Percentiles rank a stretch among this genome's conserved stretches.
These are phyloP conservation scores for Drosophila flavopinicola DNA, from an alignment of 2,888 invertebrate genomes.

Conservation along the genomic window DNA sequence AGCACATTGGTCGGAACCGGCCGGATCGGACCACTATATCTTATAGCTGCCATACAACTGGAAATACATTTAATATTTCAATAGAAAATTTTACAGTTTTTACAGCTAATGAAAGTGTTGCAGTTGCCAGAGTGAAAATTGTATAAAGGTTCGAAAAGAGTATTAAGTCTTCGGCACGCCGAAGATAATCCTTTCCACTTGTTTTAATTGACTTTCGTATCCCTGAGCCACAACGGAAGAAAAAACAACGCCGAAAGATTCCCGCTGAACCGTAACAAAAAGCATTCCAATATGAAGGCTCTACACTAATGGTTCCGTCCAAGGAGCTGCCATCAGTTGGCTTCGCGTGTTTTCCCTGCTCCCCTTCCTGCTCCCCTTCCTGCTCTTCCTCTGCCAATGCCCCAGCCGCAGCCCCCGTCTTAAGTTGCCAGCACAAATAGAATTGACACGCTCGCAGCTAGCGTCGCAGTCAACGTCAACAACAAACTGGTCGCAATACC, in stretches of 20 bases:
- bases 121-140: no score
- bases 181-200: no score
- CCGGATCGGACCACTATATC: no score
- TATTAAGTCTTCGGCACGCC: no score
- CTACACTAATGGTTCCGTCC: constrained; percentile 12
- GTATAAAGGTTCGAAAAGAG: no score
- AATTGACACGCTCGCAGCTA: constrained; percentile 34
- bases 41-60: no score
- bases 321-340: not conserved
- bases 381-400: not conserved
- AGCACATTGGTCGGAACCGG: no score
- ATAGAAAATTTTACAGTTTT: no score
- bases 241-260: not conserved
- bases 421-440: constrained; percentile 26
- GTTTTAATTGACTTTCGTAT: not conserved
- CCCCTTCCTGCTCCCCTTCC: not conserved
- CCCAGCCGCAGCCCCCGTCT: not conserved
- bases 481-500: constrained; percentile 9
- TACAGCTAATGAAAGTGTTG: no score
- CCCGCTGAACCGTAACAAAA: not conserved
- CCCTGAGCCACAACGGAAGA: not conserved
- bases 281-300: not conserved
- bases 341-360: not conserved
- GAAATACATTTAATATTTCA: no score
- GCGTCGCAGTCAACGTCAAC: constrained; percentile 72